phyloP scores from a whole-genome alignment of 1,140 invertebrate species.

The Neodiprion fabricii region DNA sequence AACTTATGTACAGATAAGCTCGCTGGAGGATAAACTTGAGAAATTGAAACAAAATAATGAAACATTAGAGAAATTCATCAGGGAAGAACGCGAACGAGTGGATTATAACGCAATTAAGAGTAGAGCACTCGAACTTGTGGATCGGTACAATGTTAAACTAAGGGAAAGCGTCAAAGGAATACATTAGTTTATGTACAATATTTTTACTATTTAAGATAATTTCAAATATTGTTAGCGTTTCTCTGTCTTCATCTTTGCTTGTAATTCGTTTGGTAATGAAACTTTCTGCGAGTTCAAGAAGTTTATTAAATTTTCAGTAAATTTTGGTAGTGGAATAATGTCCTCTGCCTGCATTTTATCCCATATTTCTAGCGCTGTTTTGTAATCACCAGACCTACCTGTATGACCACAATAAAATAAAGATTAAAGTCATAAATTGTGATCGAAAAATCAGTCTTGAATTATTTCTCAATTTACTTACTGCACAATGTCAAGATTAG shows the following conservation, averaged over 20 bases:
- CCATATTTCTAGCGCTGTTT: slow-evolving; percentile 53
- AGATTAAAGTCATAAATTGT: slow-evolving; percentile 15
- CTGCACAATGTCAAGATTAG: slow-evolving; percentile 60
- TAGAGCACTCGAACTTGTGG: slow-evolving; percentile 31
- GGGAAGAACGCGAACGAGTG: slow-evolving; percentile 33
- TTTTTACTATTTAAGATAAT: neutral
- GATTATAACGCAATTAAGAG: slow-evolving; percentile 43
- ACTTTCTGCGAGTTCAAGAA: slow-evolving; percentile 36
- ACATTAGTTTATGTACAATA: slow-evolving; percentile 29
- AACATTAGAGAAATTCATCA: slow-evolving; percentile 37
- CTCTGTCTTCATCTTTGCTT: neutral
- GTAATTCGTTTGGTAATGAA: neutral
- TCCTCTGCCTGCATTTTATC: slow-evolving; percentile 57
- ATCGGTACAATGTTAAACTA: slow-evolving; percentile 37
- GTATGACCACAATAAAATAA: slow-evolving; percentile 36
- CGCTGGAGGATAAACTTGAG: slow-evolving; percentile 48
- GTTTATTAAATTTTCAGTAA: slow-evolving; percentile 46
- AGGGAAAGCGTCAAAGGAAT: slow-evolving; percentile 39
- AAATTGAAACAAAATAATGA: slow-evolving; percentile 44
- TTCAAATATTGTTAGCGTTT: neutral
- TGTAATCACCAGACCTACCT: slow-evolving; percentile 59
- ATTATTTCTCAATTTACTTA: slow-evolving; percentile 48
- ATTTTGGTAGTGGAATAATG: slow-evolving; percentile 48
- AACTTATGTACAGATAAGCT: slow-evolving; percentile 49
- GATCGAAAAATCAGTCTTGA: neutral